Evolutionary conservation across 2,113 vertebrate species (phyloP).

Genomic region (Oncorhynchus nerka): DNA sequence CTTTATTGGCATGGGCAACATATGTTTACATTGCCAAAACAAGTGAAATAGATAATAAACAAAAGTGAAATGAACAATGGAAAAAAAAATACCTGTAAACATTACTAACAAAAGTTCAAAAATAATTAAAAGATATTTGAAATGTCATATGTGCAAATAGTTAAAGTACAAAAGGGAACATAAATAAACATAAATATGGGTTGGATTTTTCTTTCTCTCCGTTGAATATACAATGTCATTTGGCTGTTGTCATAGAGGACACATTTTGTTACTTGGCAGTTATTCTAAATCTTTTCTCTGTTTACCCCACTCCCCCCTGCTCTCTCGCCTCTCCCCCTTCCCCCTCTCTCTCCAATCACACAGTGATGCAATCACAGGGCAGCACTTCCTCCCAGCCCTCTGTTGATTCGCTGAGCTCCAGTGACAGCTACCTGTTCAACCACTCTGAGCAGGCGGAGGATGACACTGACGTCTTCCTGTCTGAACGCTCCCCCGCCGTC

Average conservation of each 20-base stretch:
- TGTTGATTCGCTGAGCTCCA: slow-evolving; percentile 71
- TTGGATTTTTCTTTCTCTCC: neutral
- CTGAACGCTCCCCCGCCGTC: slow-evolving; percentile 58
- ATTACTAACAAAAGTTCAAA: too few relatives aligned
- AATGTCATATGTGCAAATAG: too few relatives aligned
- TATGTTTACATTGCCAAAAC: too few relatives aligned
- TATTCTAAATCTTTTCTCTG: neutral
- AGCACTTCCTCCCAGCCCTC: slow-evolving; percentile 75
- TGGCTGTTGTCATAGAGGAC: too few relatives aligned
- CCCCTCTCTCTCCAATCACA: neutral
- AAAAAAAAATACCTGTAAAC: too few relatives aligned
- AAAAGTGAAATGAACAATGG: too few relatives aligned
- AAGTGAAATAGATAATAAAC: too few relatives aligned
- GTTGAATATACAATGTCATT: neutral
- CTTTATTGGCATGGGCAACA: too few relatives aligned
- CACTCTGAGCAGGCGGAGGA: slow-evolving; percentile 71
- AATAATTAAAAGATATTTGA: too few relatives aligned
- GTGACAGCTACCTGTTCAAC: slow-evolving; percentile 69
- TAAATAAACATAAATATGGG: too few relatives aligned
- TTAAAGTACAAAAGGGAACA: too few relatives aligned
- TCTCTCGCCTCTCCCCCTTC: neutral
- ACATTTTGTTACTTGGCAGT: neutral
- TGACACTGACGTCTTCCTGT: slow-evolving; percentile 76
- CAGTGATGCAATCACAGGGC: slow-evolving; percentile 76
- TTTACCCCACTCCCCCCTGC: neutral